Base-by-base conservation (phyloP, 2,888 invertebrate genomes). In the Acronicta alni region DNA sequence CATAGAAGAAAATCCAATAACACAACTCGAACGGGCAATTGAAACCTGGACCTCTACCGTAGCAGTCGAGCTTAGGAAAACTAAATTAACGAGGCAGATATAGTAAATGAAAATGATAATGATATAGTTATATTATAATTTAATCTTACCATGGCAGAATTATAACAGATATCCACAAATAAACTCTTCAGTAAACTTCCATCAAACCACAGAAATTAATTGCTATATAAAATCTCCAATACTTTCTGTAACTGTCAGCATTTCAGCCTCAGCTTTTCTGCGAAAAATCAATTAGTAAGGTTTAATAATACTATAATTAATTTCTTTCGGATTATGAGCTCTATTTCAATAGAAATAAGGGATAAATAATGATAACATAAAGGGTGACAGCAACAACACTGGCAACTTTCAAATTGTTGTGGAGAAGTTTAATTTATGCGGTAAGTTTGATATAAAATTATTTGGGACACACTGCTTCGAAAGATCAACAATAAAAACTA, bases 391-490 rank as follows among this genome's bases (percentile, higher is more conserved):
- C 80, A 81, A 81, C 79, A 74, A 82, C 87, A 83, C 84, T 83
- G 81, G 77, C 59, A 85, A 86, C 83, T 85, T 82, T 72, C 79
- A 83, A 87, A 88, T 88, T 87, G 87, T 88, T 88, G 75, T 66
- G 78, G 80, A 73, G 81, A 87, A 87, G 88, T 88, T 87, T 80
- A 88, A 89, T 88, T 89, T 89, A 88, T 88, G 87, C 87, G 81
- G 80, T 75, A 86, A 88, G 84, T 88, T 88, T 75, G 67, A 69
- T 80, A 79, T 81, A 77, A 81, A 86, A 87, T 87, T 87, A 79
- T 84, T 79, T 77, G 79, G 67, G 77, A 83, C 82, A 83, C 71
- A 84, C 75, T 54, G 84, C 4, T 52, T 18, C 0, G 17, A 62
- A 69, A 63, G 52, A 57, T 71, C 18, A 62, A 57, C 49, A 61